Conservation (phyloP, 2,888 invertebrate species). For the Ennomos fuscantarius region DNA sequence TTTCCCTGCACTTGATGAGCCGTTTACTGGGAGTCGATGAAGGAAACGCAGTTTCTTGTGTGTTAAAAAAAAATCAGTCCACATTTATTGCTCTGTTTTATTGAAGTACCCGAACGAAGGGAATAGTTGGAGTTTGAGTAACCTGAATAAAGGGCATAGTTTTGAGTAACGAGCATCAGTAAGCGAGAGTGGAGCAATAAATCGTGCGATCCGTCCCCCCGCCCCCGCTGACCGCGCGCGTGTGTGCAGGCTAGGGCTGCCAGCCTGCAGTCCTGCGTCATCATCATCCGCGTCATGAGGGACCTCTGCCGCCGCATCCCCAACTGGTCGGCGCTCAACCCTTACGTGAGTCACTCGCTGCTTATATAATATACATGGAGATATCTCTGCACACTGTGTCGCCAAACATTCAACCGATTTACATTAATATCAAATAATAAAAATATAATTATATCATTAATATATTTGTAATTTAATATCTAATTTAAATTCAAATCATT, state of each 20-base stretch:
- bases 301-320: conserved; percentile 98
- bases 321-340: conserved; percentile 96
- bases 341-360: conserved; percentile 91
- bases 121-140: too few species aligned
- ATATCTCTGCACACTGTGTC: too few species aligned
- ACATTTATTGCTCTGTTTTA: conserved; percentile 61
- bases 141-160: conserved; percentile 9
- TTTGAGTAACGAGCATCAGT: conserved; percentile 10
- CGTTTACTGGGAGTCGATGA: conserved; percentile 54
- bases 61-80: conserved; percentile 32
- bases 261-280: conserved; percentile 97
- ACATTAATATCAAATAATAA: too few species aligned
- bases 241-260: conserved; percentile 95
- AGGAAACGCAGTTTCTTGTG: conserved; percentile 72
- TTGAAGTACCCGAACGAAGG: conserved; percentile 15
- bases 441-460: too few species aligned
- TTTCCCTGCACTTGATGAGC: conserved; percentile 72
- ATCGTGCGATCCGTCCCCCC: conserved; percentile 31
- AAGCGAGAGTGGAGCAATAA: conserved; percentile 57
- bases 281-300: conserved; percentile 97
- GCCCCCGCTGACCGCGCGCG: conserved; percentile 23
- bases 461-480: too few species aligned
- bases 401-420: too few species aligned
- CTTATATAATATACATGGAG: too few species aligned
- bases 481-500: too few species aligned